Percentiles rank a stretch among this genome's conserved stretches.
These are phyloP conservation scores for Betta splendens DNA, from an alignment of 2,797 vertebrate genomes.

Conservation along the genomic window DNA sequence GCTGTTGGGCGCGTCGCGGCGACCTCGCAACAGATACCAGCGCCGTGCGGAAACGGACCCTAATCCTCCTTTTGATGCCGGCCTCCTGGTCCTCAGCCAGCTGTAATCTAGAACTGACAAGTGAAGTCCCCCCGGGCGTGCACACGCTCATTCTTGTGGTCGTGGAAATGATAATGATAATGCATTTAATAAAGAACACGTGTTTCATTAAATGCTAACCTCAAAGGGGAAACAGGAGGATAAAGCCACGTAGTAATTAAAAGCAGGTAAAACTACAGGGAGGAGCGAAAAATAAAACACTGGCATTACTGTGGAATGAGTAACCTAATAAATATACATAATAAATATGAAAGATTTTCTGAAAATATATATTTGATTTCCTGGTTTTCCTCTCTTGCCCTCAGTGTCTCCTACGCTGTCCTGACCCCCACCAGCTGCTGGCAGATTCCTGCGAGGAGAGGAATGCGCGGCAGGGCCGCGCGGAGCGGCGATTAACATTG, in stretches of 20 bases:
- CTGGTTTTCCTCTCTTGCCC: constrained; percentile 5
- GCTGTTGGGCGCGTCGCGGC: constrained; percentile 72
- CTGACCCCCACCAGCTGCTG: constrained; percentile 73
- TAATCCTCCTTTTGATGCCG: constrained; percentile 69
- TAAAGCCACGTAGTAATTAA: constrained; percentile 43
- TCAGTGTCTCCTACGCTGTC: constrained; percentile 39
- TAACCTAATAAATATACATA: too few relatives aligned
- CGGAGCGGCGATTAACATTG: constrained; percentile 75
- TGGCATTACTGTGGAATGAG: constrained; percentile 3
- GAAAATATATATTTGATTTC: too few relatives aligned
- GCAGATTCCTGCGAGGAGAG: constrained; percentile 74
- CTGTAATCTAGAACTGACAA: constrained; percentile 50
- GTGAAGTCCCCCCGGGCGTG: constrained; percentile 42
- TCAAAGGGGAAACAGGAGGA: constrained; percentile 29
- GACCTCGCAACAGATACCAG: constrained; percentile 72
- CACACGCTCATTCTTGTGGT: constrained; percentile 21
- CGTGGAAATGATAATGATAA: constrained; percentile 45
- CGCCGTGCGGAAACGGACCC: constrained; percentile 57
- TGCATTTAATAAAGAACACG: constrained; percentile 58
- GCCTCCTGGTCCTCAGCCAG: constrained; percentile 61
- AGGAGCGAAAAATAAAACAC: constrained; percentile 7
- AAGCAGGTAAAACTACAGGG: constrained; percentile 47
- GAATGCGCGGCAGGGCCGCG: constrained; percentile 69
- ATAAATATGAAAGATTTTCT: too few relatives aligned
- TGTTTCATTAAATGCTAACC: constrained; percentile 56